Evolutionary conservation across 2,113 vertebrate species (phyloP).

Genomic region (Emydura subglobosa): DNA sequence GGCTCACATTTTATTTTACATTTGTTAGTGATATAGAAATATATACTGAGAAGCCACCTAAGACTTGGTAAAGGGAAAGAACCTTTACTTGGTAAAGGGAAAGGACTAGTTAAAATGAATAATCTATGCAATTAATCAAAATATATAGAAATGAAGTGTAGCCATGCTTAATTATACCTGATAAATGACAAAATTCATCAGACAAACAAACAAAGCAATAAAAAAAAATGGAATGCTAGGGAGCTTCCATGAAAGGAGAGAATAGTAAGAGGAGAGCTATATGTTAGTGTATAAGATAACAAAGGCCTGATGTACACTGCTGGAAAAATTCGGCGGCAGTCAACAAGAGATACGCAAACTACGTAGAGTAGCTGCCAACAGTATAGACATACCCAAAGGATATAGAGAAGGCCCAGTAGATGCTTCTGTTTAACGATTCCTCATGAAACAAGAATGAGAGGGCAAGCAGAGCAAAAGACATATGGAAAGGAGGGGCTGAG

Average conservation of each 20-base stretch:
- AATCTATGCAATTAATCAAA: rapidly evolving
- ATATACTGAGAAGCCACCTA: background rate
- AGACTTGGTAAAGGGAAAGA: background rate
- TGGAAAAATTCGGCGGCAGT: too few species aligned
- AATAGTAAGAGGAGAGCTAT: background rate
- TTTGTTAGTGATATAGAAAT: background rate
- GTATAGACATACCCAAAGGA: background rate
- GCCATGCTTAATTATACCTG: background rate
- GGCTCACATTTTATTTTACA: background rate
- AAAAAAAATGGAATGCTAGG: background rate
- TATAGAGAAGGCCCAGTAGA: background rate
- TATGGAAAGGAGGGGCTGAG: too few species aligned
- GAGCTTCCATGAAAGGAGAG: background rate
- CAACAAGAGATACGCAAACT: too few species aligned
- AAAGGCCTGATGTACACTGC: background rate
- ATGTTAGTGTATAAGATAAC: background rate
- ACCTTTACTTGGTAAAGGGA: background rate
- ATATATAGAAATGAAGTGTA: background rate
- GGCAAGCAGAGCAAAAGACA: background rate
- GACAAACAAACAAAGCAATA: background rate
- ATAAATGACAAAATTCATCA: rapidly evolving
- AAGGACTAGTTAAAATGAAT: rapidly evolving
- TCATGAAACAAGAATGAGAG: background rate
- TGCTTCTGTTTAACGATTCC: background rate
- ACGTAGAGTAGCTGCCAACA: too few species aligned